Conservation (phyloP, 2,797 vertebrate species). For the Crax fasciolata region DNA sequence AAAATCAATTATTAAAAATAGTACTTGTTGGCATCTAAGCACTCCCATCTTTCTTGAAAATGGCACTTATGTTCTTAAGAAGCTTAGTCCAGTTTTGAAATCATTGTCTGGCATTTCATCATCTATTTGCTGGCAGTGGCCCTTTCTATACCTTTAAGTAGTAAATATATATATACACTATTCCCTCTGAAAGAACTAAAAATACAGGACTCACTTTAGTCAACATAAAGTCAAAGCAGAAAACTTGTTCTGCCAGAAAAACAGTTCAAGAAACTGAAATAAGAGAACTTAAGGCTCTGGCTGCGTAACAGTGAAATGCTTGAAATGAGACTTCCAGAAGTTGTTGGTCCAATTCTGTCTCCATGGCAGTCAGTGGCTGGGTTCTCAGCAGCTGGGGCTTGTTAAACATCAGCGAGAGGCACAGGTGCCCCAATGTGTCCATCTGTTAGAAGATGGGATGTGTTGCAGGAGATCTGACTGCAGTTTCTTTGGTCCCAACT, state of each 20-base stretch:
- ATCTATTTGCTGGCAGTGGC: background rate
- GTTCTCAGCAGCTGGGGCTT: background rate
- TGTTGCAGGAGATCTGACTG: background rate
- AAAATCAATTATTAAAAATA: background rate
- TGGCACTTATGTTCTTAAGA: background rate
- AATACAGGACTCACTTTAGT: background rate
- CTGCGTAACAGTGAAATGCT: background rate
- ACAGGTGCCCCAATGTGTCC: rapidly evolving
- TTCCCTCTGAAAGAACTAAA: constrained; percentile 37
- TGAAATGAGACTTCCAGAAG: background rate
- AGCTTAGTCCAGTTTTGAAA: background rate
- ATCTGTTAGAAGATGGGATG: no score
- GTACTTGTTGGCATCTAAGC: background rate
- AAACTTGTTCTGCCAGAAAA: background rate
- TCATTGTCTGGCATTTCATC: background rate
- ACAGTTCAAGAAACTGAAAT: background rate
- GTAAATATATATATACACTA: background rate
- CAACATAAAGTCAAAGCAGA: constrained; percentile 11
- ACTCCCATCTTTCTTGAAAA: background rate
- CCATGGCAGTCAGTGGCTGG: rapidly evolving
- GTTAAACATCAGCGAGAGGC: background rate
- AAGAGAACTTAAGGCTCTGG: background rate
- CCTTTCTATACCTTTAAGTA: constrained; percentile 12
- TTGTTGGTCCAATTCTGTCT: background rate
- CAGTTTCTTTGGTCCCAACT: background rate